Evolutionary conservation across 2,888 invertebrate species (phyloP).

Genomic region (Phortica okadai): DNA sequence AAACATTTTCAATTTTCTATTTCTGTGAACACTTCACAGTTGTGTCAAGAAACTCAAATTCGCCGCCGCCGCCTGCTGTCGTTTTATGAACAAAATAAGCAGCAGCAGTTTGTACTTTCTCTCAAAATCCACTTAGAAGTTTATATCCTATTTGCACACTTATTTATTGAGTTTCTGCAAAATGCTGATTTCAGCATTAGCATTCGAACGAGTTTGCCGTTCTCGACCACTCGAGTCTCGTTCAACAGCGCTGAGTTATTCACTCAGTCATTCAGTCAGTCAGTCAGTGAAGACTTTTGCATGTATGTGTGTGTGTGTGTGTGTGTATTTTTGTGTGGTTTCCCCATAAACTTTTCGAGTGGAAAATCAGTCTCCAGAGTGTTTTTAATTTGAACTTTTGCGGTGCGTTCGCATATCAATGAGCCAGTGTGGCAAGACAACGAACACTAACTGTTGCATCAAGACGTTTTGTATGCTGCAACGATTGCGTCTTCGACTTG

Average conservation of each 20-base stretch:
- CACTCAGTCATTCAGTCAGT: constrained; percentile 2
- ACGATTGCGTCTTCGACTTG: not conserved
- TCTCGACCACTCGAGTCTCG: not conserved
- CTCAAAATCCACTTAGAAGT: not conserved
- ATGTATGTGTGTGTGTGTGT: not conserved
- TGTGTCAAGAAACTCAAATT: not conserved
- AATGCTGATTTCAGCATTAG: not conserved
- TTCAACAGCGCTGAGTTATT: not conserved
- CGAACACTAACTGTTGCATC: constrained; percentile 6
- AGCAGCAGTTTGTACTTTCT: not conserved
- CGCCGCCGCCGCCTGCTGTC: too few species aligned
- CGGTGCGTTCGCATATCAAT: constrained; percentile 25
- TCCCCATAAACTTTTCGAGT: constrained; percentile 14
- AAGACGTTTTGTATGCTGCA: not conserved
- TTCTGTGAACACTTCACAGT: not conserved
- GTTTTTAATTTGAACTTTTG: constrained; percentile 68
- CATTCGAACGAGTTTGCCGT: not conserved
- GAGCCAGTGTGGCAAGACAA: not conserved
- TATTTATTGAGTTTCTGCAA: not conserved
- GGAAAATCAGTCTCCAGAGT: constrained; percentile 44
- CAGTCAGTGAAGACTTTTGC: not conserved
- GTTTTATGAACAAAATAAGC: not conserved
- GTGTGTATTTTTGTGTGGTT: not conserved
- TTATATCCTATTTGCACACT: not conserved
- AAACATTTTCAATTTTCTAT: constrained; percentile 1